Percentiles rank a stretch among this genome's conserved stretches.
Conservation (phyloP, 2,888 invertebrate genomes). For the Lobophora halterata region DNA sequence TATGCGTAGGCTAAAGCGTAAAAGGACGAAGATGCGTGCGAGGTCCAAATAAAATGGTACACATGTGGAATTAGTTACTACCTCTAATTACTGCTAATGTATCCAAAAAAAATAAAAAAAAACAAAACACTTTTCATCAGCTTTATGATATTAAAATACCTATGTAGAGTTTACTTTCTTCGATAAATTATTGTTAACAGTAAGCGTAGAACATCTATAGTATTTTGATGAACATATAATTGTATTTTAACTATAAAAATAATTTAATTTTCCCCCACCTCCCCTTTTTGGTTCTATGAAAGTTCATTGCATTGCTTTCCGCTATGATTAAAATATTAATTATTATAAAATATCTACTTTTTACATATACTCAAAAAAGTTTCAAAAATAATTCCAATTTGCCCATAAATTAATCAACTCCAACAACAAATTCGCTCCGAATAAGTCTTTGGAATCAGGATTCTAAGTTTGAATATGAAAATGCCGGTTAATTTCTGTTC, state of each 20-base stretch:
- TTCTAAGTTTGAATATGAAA: slow-evolving; percentile 50
- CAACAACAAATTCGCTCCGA: slow-evolving; percentile 24
- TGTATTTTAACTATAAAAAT: too few relatives aligned
- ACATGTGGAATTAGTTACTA: slow-evolving; percentile 45
- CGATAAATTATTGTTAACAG: too few relatives aligned
- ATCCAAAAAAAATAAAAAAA: slow-evolving; percentile 66
- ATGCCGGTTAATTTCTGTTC: slow-evolving; percentile 56
- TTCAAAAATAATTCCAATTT: slow-evolving; percentile 2
- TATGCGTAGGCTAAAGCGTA: slow-evolving; percentile 99
- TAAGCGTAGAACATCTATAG: too few relatives aligned
- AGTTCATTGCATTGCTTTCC: slow-evolving; percentile 28
- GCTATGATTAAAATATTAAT: slow-evolving; percentile 24
- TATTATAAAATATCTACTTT: too few relatives aligned
- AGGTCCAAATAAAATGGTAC: slow-evolving; percentile 91
- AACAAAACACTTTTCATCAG: too few relatives aligned
- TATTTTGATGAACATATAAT: too few relatives aligned
- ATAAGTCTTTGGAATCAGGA: slow-evolving; percentile 34
- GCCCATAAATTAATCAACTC: slow-evolving; percentile 19
- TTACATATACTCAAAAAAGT: not conserved
- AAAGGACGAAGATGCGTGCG: slow-evolving; percentile 99
- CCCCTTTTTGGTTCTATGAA: slow-evolving; percentile 24
- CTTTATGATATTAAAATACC: too few relatives aligned
- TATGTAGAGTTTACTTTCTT: too few relatives aligned
- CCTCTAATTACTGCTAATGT: slow-evolving; percentile 51
- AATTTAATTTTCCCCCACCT: slow-evolving; percentile 36